Conservation (phyloP, 2,113 vertebrate genomes). For the Zingel zingel region DNA sequence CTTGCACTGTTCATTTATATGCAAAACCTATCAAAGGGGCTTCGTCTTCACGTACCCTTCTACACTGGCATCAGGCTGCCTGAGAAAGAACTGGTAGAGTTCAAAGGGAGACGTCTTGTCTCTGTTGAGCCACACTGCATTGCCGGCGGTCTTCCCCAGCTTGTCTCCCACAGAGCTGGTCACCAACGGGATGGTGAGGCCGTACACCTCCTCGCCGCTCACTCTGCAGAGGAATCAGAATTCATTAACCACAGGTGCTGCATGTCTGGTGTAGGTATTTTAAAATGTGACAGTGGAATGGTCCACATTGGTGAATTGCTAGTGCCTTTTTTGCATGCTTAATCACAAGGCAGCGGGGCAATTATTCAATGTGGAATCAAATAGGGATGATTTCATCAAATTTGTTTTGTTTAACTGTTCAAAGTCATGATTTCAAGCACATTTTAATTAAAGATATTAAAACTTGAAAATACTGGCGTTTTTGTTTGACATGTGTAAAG, state of each 20-base stretch:
- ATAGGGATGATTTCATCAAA: not conserved
- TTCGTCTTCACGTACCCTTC: conserved; percentile 84
- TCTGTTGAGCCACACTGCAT: conserved; percentile 95
- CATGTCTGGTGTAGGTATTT: not conserved
- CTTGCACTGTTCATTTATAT: not conserved
- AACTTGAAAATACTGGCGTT: not conserved
- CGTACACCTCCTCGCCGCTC: conserved; percentile 92
- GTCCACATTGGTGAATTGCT: not conserved
- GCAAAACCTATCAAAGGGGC: not conserved
- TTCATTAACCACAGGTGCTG: not conserved
- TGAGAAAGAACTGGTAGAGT: conserved; percentile 95
- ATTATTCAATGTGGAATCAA: not conserved
- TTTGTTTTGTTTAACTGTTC: not conserved
- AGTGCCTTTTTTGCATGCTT: not conserved
- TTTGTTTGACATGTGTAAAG: not conserved
- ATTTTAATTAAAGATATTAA: not conserved
- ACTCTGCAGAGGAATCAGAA: conserved; percentile 76
- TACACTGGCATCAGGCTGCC: conserved; percentile 88
- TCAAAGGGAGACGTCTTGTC: conserved; percentile 95
- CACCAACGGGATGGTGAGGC: conserved; percentile 93
- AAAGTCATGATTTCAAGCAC: not conserved
- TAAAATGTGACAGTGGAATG: not conserved
- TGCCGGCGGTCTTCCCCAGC: conserved; percentile 96
- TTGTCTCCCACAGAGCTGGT: conserved; percentile 94
- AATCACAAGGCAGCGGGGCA: not conserved